These are phyloP conservation scores for Chrosomus eos DNA, from an alignment of 2,797 vertebrate species.

Conservation along the genomic window DNA sequence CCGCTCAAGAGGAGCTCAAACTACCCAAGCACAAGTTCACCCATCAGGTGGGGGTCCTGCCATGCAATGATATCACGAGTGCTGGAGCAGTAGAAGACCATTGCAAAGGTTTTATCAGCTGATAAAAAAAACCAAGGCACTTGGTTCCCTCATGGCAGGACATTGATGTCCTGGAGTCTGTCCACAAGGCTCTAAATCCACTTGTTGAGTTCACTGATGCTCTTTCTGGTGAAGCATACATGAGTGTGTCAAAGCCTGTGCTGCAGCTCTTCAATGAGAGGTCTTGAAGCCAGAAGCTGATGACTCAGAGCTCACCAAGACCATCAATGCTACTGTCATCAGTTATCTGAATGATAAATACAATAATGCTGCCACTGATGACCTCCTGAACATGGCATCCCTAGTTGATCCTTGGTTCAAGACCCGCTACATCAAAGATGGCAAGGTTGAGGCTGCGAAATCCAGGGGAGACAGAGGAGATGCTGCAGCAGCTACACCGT, in stretches of 20 bases:
- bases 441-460: conserved; percentile 1
- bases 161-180: not conserved
- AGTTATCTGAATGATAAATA: not conserved
- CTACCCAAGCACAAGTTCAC: not conserved
- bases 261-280: conserved; percentile 10
- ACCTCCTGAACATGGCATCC: not conserved
- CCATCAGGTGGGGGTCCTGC: not conserved
- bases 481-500: not conserved
- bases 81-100: conserved; percentile 7
- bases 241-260: conserved; percentile 6
- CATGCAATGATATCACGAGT: not conserved
- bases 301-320: conserved; percentile 5
- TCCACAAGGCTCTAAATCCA: not conserved
- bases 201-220: not conserved
- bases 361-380: not conserved
- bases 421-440: conserved; percentile 2
- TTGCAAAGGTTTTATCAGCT: not conserved
- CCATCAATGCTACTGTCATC: not conserved
- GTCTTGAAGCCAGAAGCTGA: not conserved
- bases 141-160: not conserved
- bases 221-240: conserved; percentile 22
- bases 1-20: not conserved
- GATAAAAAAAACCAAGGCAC: not conserved
- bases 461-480: not conserved
- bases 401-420: not conserved